Evolutionary conservation across 2,888 invertebrate species (phyloP), one percentile per base, ranked within the genome.

Genomic region (Platycnemis pennipes): DNA sequence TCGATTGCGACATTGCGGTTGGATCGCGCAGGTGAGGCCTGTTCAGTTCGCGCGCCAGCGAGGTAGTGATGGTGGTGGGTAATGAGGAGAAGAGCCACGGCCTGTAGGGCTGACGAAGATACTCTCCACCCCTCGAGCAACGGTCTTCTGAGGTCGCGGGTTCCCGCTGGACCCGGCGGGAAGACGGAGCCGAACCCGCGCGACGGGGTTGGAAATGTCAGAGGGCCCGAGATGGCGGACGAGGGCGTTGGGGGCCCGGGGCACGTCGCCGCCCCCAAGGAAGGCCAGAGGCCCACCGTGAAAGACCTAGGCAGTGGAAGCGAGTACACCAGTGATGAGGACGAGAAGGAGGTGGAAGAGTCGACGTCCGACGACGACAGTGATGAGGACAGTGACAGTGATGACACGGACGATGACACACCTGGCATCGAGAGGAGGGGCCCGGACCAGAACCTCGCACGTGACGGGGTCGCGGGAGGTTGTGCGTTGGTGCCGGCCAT

Each of bases 211-310:
- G 91, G 91, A 42, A 13, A 91, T 91, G 91, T 91, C 22, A 63
- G 91, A 11, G 8, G 44, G 63, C 22, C 63, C 56, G 91, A 63
- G 16, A 91, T 91, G 91, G 56, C 91, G 19, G 91, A 91, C 37
- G 44, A 91, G 91, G 91, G 91, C 91, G 63, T 91, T 69, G 91
- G 91, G 44, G 44, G 91, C 91, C 91, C 91, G n/a, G 91, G 22
- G 63, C 49, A 42, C 37, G 63, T 22, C 44, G 26, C 37, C 63
- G 63, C 63, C 19, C 63, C 22, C 5, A 22, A n/a, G 2, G 42
- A 44, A n/a, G 16, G 42, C 5, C 44, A 44, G 63, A 91, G 44
- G n/a, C 91, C 91, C 8, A 44, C 42, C 44, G 44, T 91, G 63
- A 91, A 63, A 7, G 91, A 91, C 63, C 26, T 91, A 8, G 91